Conservation (phyloP, 2,888 invertebrate genomes). For the Eupithecia insigniata region DNA sequence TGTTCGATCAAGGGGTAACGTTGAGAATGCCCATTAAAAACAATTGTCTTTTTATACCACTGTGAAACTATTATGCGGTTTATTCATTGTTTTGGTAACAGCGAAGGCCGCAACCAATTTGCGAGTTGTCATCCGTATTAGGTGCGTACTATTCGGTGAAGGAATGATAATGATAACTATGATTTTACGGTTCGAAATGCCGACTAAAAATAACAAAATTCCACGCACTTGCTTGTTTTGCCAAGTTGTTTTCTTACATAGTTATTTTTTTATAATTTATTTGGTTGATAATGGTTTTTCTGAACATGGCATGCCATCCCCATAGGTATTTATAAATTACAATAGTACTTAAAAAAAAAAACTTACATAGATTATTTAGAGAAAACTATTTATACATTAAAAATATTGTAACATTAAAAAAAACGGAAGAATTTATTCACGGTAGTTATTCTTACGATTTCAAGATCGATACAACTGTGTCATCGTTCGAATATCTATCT, state of each 20-base stretch:
- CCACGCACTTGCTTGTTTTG: neutral
- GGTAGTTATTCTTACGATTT: conserved; percentile 15
- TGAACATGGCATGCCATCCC: too few relatives aligned
- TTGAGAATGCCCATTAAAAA: conserved; percentile 48
- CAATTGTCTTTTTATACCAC: conserved; percentile 55
- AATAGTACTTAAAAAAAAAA: too few relatives aligned
- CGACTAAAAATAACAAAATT: neutral
- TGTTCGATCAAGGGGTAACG: conserved; percentile 50
- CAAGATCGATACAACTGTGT: conserved; percentile 24
- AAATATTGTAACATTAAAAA: too few relatives aligned
- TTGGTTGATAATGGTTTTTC: too few relatives aligned
- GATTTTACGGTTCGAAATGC: neutral
- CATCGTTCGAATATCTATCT: conserved; percentile 18
- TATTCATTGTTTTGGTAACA: conserved; percentile 58
- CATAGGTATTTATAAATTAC: too few relatives aligned
- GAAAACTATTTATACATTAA: too few relatives aligned
- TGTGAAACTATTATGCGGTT: conserved; percentile 58
- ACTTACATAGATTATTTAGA: too few relatives aligned
- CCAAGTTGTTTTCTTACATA: neutral
- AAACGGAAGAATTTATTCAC: conserved; percentile 20
- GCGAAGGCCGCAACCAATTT: conserved; percentile 50
- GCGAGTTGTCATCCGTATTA: conserved; percentile 20
- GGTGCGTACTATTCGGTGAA: neutral
- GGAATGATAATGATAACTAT: neutral
- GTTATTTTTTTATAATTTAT: too few relatives aligned